Conservation (phyloP, 2,888 invertebrate genomes). For the Margaritifera margaritifera region DNA sequence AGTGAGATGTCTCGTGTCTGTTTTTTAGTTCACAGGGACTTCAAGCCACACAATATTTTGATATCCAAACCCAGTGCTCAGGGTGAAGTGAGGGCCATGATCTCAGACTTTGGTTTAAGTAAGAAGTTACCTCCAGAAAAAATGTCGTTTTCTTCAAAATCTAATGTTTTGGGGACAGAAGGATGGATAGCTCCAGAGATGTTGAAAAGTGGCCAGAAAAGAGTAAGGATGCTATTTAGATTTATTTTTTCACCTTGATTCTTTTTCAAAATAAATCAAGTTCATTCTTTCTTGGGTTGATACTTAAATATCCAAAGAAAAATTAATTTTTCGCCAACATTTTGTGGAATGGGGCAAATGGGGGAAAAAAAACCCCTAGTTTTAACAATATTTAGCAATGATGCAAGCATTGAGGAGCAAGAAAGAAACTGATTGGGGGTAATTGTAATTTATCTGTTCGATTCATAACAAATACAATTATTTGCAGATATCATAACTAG, state of each 20-base stretch:
- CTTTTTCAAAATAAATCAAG: too few species aligned
- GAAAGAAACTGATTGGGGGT: too few species aligned
- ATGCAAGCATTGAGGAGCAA: too few species aligned
- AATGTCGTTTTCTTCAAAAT: constrained; percentile 89
- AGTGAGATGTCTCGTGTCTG: too few species aligned
- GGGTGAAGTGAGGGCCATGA: constrained; percentile 90
- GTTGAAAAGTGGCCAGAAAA: constrained; percentile 81
- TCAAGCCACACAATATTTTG: constrained; percentile 98
- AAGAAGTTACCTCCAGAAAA: constrained; percentile 93
- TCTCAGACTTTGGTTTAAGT: constrained; percentile 98
- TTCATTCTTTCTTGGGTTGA: too few species aligned
- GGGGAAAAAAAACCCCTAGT: too few species aligned
- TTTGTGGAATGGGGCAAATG: too few species aligned
- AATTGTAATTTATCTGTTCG: too few species aligned
- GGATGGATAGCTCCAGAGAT: constrained; percentile 99
- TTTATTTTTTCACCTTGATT: background rate
- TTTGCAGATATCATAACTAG: too few species aligned
- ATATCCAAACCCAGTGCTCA: constrained; percentile 82
- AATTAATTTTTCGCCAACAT: background rate
- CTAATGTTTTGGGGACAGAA: constrained; percentile 90
- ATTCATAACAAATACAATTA: too few species aligned
- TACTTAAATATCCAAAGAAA: too few species aligned
- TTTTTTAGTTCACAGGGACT: constrained; percentile 90
- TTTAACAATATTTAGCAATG: too few species aligned
- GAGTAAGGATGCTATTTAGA: constrained; percentile 77